These are phyloP conservation scores for Larimichthys crocea DNA, from an alignment of 2,113 vertebrate genomes.

Conservation along the genomic window DNA sequence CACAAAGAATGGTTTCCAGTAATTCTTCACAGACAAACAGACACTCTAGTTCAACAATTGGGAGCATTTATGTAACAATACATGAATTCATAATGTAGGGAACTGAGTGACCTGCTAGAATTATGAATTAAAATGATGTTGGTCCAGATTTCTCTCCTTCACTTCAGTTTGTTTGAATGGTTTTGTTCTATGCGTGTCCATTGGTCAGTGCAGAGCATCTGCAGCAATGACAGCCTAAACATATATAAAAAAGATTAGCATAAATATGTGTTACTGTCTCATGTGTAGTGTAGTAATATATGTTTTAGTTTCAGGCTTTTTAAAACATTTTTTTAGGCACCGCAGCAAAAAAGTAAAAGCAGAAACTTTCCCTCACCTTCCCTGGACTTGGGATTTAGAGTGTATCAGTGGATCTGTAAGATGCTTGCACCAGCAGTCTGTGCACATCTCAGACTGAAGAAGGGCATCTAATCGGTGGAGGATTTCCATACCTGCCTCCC, in stretches of 20 bases:
- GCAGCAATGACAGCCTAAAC: not conserved
- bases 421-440: constrained; percentile 48
- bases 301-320: no score
- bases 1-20: not conserved
- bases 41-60: not conserved
- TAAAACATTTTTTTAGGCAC: not conserved
- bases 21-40: not conserved
- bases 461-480: constrained; percentile 77
- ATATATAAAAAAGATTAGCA: not conserved
- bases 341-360: not conserved
- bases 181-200: not conserved
- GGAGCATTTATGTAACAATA: constrained; percentile 5
- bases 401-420: constrained; percentile 42
- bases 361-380: constrained; percentile 32
- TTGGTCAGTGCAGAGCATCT: not conserved
- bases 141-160: not conserved
- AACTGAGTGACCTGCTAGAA: not conserved
- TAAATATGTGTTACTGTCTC: not conserved
- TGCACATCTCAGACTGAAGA: constrained; percentile 56
- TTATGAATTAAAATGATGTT: no score
- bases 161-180: not conserved
- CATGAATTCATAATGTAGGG: not conserved
- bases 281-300: no score
- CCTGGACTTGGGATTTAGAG: constrained; percentile 23
- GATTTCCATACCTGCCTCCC: constrained; percentile 75